These are phyloP conservation scores for Sphenopsis melanotis DNA, from an alignment of 2,797 vertebrate species.

Conservation along the genomic window DNA sequence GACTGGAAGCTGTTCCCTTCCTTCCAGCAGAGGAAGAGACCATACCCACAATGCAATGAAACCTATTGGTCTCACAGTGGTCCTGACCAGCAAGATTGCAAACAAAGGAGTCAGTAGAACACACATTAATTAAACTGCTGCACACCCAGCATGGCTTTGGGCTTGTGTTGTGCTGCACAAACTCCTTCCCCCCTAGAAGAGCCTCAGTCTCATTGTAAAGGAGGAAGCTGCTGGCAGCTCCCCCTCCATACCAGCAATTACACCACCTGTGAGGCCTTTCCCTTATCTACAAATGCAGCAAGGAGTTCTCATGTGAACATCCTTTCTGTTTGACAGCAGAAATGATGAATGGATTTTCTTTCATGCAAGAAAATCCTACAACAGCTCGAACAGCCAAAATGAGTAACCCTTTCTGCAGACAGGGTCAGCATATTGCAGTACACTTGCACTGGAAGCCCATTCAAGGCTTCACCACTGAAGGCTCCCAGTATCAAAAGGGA, in stretches of 20 bases:
- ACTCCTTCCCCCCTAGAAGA: neutral
- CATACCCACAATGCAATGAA: fast-evolving
- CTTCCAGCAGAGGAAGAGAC: neutral
- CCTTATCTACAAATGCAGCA: neutral
- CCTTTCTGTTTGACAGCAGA: neutral
- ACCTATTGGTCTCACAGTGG: neutral
- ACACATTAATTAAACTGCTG: neutral
- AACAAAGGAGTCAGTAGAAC: no score
- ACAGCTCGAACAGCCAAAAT: neutral
- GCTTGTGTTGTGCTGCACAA: neutral
- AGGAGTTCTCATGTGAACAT: neutral
- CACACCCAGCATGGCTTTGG: neutral
- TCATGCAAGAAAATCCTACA: neutral
- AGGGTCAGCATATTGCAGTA: neutral
- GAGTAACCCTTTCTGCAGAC: neutral
- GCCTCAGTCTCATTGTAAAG: neutral
- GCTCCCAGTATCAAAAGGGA: neutral
- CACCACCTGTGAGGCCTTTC: neutral
- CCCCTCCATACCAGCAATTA: neutral
- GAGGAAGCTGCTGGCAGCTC: neutral
- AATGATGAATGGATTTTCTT: neutral
- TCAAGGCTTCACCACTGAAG: neutral
- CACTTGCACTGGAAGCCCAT: neutral
- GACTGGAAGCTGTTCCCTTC: fast-evolving
- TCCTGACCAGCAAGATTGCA: neutral